Conservation (phyloP, 2,888 invertebrate species). For the Eugnorisma glareosa region DNA sequence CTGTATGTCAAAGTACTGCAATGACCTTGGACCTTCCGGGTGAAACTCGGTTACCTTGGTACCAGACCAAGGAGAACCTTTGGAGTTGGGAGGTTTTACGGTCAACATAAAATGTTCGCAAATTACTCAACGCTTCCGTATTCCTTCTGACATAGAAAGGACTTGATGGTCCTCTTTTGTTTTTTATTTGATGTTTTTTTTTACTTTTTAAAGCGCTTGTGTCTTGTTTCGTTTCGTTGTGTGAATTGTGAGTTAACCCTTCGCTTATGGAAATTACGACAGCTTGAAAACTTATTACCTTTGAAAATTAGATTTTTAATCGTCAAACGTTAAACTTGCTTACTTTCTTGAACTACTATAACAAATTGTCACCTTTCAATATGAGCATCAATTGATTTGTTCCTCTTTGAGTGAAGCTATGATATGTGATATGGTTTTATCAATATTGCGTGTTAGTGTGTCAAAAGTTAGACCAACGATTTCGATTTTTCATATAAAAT, state of each 20-base stretch:
- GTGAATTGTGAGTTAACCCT: not conserved
- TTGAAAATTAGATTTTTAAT: not conserved
- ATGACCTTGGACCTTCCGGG: slow-evolving; percentile 64
- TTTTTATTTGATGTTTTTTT: slow-evolving; percentile 4
- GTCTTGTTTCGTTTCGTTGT: not conserved
- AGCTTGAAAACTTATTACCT: not conserved
- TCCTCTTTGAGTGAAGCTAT: not conserved
- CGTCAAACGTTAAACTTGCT: not conserved
- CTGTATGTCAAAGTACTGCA: slow-evolving; percentile 35
- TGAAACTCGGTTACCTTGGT: slow-evolving; percentile 60
- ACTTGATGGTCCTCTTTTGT: not conserved
- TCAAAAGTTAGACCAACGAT: not conserved
- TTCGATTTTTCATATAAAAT: not conserved
- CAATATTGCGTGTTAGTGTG: not conserved
- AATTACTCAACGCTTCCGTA: slow-evolving; percentile 54
- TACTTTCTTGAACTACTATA: not conserved
- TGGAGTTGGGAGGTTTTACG: slow-evolving; percentile 56
- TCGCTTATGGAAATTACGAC: no score
- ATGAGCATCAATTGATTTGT: not conserved
- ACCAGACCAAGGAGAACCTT: slow-evolving; percentile 54
- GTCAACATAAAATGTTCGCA: slow-evolving; percentile 50
- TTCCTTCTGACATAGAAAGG: slow-evolving; percentile 47
- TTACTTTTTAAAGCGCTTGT: not conserved
- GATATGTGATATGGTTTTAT: not conserved
- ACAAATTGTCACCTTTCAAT: not conserved